Evolutionary conservation across 2,888 invertebrate genomes (phyloP).

Genomic region (Dasypogon diadema): DNA sequence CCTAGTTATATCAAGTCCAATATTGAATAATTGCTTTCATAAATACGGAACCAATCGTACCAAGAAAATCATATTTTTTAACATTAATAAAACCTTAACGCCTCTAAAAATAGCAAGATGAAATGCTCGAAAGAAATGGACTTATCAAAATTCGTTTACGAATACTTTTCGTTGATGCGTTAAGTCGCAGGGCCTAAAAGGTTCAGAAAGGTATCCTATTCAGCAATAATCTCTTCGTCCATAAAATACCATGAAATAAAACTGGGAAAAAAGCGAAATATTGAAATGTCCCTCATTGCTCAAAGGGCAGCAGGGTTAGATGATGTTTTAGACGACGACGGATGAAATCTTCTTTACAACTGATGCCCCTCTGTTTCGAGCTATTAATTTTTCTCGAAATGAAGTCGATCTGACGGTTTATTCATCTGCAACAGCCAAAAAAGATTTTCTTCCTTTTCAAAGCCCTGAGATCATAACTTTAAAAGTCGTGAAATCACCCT

Average conservation of each 20-base stretch:
- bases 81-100: no score
- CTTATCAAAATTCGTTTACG: conserved; percentile 5
- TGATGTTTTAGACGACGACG: neutral
- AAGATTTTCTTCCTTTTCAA: neutral
- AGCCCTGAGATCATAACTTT: conserved; percentile 17
- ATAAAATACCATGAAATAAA: conserved; percentile 38
- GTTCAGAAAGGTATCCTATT: conserved; percentile 19
- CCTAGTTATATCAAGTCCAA: no score
- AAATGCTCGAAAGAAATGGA: neutral
- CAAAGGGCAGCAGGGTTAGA: neutral
- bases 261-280: conserved; percentile 2
- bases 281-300: conserved; percentile 1
- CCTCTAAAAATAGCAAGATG: no score
- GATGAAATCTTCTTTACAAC: neutral
- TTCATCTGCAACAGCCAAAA: conserved; percentile 21
- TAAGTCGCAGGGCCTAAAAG: conserved; percentile 32
- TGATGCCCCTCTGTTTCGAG: conserved; percentile 19
- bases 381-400: conserved; percentile 39
- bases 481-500: conserved; percentile 40
- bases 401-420: conserved; percentile 22
- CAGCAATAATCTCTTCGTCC: conserved; percentile 29
- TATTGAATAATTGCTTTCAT: no score
- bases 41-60: no score
- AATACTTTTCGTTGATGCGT: conserved; percentile 15
- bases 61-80: no score